Evolutionary conservation across 1,140 invertebrate species (phyloP).

Genomic region (Atta cephalotes): DNA sequence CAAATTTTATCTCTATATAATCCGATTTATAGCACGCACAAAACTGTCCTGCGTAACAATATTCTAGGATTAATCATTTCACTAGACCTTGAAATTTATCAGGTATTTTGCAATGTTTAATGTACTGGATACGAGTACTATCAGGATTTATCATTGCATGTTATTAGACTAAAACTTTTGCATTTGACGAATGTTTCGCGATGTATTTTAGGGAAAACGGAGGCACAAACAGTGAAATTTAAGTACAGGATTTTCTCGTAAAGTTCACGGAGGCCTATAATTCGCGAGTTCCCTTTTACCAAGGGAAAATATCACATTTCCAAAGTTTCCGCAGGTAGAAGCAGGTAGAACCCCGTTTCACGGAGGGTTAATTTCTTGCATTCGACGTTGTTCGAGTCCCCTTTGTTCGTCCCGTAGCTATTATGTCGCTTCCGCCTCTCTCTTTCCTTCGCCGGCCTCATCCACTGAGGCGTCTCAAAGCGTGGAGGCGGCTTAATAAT

Average conservation of each 20-base stretch:
- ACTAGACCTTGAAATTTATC: constrained; percentile 32
- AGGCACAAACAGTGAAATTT: neutral
- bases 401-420: constrained; percentile 28
- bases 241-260: neutral
- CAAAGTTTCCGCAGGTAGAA: constrained; percentile 8
- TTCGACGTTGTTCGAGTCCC: constrained; percentile 3
- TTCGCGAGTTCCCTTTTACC: neutral
- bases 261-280: neutral
- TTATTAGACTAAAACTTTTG: constrained; percentile 2
- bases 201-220: neutral
- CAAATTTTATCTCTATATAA: constrained; percentile 59
- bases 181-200: neutral
- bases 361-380: constrained; percentile 49
- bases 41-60: constrained; percentile 31
- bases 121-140: neutral
- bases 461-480: constrained; percentile 46
- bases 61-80: constrained; percentile 47
- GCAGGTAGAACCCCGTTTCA: neutral
- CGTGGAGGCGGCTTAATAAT: constrained; percentile 73
- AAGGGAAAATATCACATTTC: constrained; percentile 26
- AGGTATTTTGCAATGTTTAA: constrained; percentile 19
- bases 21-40: constrained; percentile 43
- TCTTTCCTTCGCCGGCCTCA: neutral
- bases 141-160: neutral
- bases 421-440: neutral